Conservation (phyloP, 2,888 invertebrate genomes). For the Limnephilus marmoratus region DNA sequence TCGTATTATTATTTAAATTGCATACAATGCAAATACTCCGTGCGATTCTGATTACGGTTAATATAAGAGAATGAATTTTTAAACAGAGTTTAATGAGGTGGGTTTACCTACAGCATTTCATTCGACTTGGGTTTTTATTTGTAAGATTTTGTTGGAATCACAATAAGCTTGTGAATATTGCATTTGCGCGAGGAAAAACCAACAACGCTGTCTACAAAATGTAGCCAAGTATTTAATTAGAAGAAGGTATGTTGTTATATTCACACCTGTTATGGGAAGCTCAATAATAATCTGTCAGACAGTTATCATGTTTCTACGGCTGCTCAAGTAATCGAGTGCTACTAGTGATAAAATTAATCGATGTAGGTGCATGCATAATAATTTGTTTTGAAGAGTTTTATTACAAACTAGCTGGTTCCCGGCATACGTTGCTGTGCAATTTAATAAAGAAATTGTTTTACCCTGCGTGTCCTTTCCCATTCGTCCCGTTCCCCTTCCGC, state of each 20-base stretch:
- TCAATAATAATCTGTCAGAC: neutral
- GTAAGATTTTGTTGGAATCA: neutral
- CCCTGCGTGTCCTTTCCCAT: too few relatives aligned
- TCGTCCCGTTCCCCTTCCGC: too few relatives aligned
- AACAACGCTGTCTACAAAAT: neutral
- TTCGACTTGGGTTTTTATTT: neutral
- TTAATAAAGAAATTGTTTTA: too few relatives aligned
- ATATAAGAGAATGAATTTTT: neutral
- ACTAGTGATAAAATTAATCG: too few relatives aligned
- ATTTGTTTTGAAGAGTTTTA: too few relatives aligned
- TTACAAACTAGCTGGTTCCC: too few relatives aligned
- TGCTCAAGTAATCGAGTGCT: neutral
- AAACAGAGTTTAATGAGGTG: neutral
- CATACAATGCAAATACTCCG: neutral
- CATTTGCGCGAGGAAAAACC: neutral
- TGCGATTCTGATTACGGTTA: constrained; percentile 11
- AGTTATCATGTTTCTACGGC: neutral
- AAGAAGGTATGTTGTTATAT: neutral
- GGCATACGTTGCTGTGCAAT: too few relatives aligned
- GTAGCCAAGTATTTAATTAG: neutral
- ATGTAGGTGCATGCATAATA: too few relatives aligned
- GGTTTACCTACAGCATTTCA: neutral
- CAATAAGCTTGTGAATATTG: neutral
- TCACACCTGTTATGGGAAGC: neutral
- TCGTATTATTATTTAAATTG: constrained; percentile 14